Evolutionary conservation across 2,888 invertebrate species (phyloP).

Genomic region (Nematopogon swammerdamellus): DNA sequence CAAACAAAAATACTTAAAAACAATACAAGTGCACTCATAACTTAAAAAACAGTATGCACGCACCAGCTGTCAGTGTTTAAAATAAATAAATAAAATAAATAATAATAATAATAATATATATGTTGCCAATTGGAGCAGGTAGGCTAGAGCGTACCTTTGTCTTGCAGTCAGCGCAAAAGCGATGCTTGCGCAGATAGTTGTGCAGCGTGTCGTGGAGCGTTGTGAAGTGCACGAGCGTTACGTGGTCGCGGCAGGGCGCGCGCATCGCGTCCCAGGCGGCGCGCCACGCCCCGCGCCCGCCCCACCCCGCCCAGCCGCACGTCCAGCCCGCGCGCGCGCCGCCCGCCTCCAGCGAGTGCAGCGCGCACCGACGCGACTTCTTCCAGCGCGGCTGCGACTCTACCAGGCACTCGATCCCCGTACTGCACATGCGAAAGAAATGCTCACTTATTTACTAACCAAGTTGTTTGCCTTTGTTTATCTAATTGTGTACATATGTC

Average conservation of each 20-base stretch:
- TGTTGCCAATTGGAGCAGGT: too few relatives aligned
- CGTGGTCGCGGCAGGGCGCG: conserved; percentile 74
- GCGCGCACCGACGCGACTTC: conserved; percentile 83
- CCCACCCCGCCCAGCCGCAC: conserved; percentile 67
- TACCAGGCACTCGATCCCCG: conserved; percentile 72
- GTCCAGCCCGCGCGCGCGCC: conserved; percentile 74
- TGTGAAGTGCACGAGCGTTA: conserved; percentile 83
- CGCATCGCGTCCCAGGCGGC: conserved; percentile 87
- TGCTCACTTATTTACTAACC: too few relatives aligned
- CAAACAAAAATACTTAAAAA: too few relatives aligned
- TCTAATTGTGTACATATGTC: too few relatives aligned
- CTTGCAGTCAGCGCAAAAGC: conserved; percentile 92
- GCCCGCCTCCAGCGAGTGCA: conserved; percentile 89
- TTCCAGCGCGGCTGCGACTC: conserved; percentile 81
- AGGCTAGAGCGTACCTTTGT: conserved; percentile 86
- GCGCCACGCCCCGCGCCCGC: conserved; percentile 66
- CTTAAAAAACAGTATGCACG: too few relatives aligned
- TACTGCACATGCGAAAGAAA: conserved; percentile 49
- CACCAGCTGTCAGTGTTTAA: too few relatives aligned
- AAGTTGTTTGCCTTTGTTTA: too few relatives aligned
- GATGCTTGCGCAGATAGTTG: conserved; percentile 87
- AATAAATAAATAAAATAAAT: too few relatives aligned
- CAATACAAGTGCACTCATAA: too few relatives aligned
- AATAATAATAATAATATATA: too few relatives aligned
- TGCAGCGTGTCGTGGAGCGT: conserved; percentile 83